phyloP scores from a whole-genome alignment of 2,888 invertebrate species.

The Apamea anceps region DNA sequence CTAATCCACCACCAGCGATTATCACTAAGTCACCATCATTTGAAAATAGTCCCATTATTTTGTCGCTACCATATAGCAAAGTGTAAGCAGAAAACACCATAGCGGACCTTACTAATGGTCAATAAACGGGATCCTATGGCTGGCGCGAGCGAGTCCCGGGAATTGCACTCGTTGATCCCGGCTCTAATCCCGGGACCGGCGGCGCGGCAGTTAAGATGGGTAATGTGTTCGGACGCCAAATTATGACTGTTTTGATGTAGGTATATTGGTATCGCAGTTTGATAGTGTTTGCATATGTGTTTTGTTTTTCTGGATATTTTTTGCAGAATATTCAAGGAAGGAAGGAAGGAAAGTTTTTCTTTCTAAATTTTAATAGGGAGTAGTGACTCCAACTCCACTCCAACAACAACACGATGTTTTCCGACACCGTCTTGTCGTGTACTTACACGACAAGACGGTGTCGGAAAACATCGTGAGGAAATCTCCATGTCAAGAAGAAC shows the following conservation, averaged over 20 bases:
- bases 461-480: no score
- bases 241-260: slow-evolving; percentile 66
- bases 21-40: slow-evolving; percentile 62
- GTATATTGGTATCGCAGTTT: slow-evolving; percentile 38
- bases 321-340: not conserved
- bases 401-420: no score
- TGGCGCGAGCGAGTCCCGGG: slow-evolving; percentile 68
- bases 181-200: slow-evolving; percentile 73
- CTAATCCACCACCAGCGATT: slow-evolving; percentile 50
- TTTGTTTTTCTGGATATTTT: not conserved
- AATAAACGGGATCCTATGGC: slow-evolving; percentile 77
- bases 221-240: slow-evolving; percentile 67
- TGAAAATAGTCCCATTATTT: slow-evolving; percentile 66
- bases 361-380: not conserved
- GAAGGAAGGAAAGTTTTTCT: not conserved
- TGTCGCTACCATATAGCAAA: slow-evolving; percentile 62
- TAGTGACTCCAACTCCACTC: no score
- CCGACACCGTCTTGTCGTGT: no score
- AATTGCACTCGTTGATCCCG: slow-evolving; percentile 75
- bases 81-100: slow-evolving; percentile 68
- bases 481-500: not conserved
- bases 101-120: slow-evolving; percentile 74
- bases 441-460: no score
- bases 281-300: not conserved
- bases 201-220: slow-evolving; percentile 70